Evolutionary conservation across 2,797 vertebrate species (phyloP).

Genomic region (Loriculus beryllinus): DNA sequence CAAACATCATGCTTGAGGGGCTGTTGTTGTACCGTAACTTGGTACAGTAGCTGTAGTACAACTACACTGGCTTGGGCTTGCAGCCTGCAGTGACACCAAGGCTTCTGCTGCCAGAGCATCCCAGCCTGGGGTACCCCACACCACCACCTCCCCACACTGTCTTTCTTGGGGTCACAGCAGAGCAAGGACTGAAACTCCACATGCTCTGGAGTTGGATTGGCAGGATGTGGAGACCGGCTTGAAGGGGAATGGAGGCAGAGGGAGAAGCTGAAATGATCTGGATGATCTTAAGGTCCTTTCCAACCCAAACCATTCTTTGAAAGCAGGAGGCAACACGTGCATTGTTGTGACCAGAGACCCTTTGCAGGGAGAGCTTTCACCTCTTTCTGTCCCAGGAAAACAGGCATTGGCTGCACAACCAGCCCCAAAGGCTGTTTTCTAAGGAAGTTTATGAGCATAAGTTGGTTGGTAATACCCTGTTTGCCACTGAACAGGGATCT

Average conservation of each 20-base stretch:
- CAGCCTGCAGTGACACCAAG: not conserved
- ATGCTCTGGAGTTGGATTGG: not conserved
- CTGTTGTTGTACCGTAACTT: conserved; percentile 46
- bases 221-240: not conserved
- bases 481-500: not conserved
- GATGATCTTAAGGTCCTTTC: not conserved
- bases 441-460: conserved; percentile 53
- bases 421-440: not conserved
- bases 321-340: not conserved
- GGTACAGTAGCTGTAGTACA: not conserved
- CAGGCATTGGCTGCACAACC: not conserved
- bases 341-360: not conserved
- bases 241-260: not conserved
- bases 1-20: conserved; percentile 12
- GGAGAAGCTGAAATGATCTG: not conserved
- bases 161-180: not conserved
- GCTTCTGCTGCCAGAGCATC: conserved; percentile 43
- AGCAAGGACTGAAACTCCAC: conserved; percentile 39
- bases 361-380: not conserved
- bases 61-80: not conserved
- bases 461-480: not conserved
- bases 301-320: not conserved
- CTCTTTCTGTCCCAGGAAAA: conserved; percentile 28
- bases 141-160: not conserved
- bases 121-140: not conserved